Base-by-base conservation (phyloP, 2,797 vertebrate species). In the Toxotes lorentzi region DNA sequence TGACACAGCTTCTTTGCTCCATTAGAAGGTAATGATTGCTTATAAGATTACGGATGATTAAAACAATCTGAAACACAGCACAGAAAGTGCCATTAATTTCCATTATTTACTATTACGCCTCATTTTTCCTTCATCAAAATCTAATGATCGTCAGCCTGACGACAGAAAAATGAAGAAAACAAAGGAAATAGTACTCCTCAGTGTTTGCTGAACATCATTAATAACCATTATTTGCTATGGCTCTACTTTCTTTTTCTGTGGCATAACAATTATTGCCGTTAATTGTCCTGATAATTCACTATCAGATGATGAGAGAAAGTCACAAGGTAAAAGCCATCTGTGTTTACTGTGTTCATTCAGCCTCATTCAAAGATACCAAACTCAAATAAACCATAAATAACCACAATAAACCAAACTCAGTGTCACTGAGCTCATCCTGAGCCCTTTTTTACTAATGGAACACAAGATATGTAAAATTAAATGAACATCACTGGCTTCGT, bases 281-380 rank as follows among this genome's bases (percentile, higher is more conserved):
- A 53, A 73, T 61, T 53, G 21, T 69, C 35, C 41, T 0, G 12
- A 69, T 85, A 62, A 66, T 41, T 79, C 64, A 41, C 27, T 35
- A 0, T 60, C 47, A 38, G 60, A 48, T 38, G 73, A 64, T 5
- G 62, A 48, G 6, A 17, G 62, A 54, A 4, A 11, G 41, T 58
- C 50, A 11, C 62, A 8, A 14, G 59, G 48, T 58, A 5, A 56
- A 61, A 50, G 17, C 60, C 4, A 11, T 17, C 54, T 5, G 21
- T 17, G 58, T 53, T 51, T 7, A 24, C 12, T n/a, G 1, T 0
- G 3, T 14, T 70, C 27, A n/a, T 27, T 61, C 7, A 14, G 34
- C 51, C 0, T 51, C 40, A 2, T 34, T 48, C n/a, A 24, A 10
- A 60, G 54, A 11, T 1, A 19, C n/a, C n/a, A n/a, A n/a, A n/a